phyloP scores from a whole-genome alignment of 2,888 invertebrate genomes.

The Hypomecis punctinalis region DNA sequence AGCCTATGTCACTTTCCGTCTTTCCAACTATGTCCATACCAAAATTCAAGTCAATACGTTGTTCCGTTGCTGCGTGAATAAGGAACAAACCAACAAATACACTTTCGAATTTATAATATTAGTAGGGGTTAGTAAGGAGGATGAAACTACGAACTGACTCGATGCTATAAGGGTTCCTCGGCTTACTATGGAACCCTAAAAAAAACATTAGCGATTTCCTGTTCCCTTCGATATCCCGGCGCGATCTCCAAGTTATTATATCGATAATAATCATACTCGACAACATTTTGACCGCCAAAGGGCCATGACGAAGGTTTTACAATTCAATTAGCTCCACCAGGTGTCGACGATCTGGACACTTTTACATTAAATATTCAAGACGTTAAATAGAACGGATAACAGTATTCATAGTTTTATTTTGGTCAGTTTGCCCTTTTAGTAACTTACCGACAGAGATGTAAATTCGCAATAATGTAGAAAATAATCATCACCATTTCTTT shows the following conservation, averaged over 20 bases:
- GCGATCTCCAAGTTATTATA: slow-evolving; percentile 71
- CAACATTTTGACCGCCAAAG: slow-evolving; percentile 78
- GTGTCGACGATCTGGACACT: slow-evolving; percentile 73
- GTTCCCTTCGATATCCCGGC: slow-evolving; percentile 60
- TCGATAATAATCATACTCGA: slow-evolving; percentile 77
- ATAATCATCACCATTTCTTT: background rate
- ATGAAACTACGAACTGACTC: too few species aligned
- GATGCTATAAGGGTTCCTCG: too few species aligned
- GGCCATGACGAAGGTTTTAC: slow-evolving; percentile 80
- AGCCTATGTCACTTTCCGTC: too few species aligned
- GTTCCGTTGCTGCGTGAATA: too few species aligned
- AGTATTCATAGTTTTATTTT: slow-evolving; percentile 64
- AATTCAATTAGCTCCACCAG: slow-evolving; percentile 82
- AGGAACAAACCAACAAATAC: too few species aligned
- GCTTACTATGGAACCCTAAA: slow-evolving; percentile 2
- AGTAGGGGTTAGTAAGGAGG: too few species aligned
- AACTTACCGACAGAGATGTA: background rate
- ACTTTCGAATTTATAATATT: too few species aligned
- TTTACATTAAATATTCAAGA: slow-evolving; percentile 71
- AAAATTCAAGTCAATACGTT: too few species aligned
- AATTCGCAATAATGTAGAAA: too few species aligned
- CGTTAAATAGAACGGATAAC: slow-evolving; percentile 62
- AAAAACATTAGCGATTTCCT: slow-evolving; percentile 58
- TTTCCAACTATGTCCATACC: too few species aligned
- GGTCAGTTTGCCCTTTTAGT: slow-evolving; percentile 33